phyloP scores from a whole-genome alignment of 2,888 invertebrate genomes.

The Chrysopilus asiliformis region DNA sequence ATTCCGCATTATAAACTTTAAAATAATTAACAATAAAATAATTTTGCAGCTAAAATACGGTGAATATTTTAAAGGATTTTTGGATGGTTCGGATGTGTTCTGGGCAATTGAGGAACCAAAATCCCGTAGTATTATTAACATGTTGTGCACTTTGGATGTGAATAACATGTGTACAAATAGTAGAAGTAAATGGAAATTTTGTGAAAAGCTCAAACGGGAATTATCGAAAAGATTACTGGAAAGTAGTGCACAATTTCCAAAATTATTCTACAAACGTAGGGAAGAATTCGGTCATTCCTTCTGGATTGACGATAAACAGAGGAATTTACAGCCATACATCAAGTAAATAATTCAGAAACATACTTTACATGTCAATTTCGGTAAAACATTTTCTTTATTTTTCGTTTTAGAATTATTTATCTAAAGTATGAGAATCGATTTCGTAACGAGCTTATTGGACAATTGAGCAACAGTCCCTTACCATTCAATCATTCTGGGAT shows the following conservation, averaged over 20 bases:
- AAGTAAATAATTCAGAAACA: no score
- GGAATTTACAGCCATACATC: conserved; percentile 37
- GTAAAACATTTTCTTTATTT: no score
- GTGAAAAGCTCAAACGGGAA: conserved; percentile 8
- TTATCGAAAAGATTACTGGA: conserved; percentile 14
- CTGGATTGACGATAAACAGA: conserved; percentile 34
- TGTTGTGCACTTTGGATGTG: conserved; percentile 38
- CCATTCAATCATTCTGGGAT: conserved; percentile 37
- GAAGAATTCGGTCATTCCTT: conserved; percentile 40
- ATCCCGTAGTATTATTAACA: conserved; percentile 38
- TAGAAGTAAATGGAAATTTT: neutral
- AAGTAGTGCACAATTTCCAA: conserved; percentile 21
- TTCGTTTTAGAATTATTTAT: no score
- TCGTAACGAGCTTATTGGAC: conserved; percentile 30
- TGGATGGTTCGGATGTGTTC: conserved; percentile 41
- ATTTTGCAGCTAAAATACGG: conserved; percentile 18
- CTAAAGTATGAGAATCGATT: no score
- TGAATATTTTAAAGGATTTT: conserved; percentile 35
- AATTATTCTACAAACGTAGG: conserved; percentile 37
- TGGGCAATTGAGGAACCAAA: conserved; percentile 41
- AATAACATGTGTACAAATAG: conserved; percentile 20
- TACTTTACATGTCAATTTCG: no score
- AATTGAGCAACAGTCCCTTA: conserved; percentile 33
- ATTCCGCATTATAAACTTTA: no score
- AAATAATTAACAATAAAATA: neutral